Evolutionary conservation across 2,113 vertebrate genomes (phyloP), one percentile per base, ranked within the genome.

Genomic region (Sporophila hypoxantha): DNA sequence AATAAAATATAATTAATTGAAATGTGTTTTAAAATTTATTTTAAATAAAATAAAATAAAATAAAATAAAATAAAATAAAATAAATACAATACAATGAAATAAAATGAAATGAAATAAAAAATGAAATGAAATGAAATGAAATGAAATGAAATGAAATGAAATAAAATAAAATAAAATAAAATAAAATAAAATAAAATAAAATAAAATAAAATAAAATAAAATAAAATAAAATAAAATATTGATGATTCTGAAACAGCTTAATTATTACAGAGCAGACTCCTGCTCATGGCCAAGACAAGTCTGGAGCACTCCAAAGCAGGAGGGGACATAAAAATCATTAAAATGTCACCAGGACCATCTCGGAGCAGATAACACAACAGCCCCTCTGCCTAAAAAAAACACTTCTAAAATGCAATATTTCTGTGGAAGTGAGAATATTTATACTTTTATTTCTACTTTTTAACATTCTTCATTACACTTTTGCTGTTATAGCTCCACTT

Each of bases 291-390:
- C 41, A 83, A 87, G 70, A 47, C 29, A 64, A 90, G 46, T 20
- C 71, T 84, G 73, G n/a, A 91, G 91, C 82, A 57, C 77, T 82
- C 76, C 91, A 92, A 88, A 93, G 82, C 85, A 79, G 76, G 50
- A 83, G 75, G 66, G 68, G 82, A n/a, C 9, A 39, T 3, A 46
- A 71, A 71, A 82, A 37, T 12, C 32, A 18, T 73, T 70, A 85
- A 88, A 94, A 85, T 71, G 64, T 76, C 42, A 89, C 71, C 18
- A 87, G 61, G 60, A 46, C 74, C 37, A 32, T 82, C 76, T 30
- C 46, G 65, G 87, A 67, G n/a, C 27, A 80, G 69, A n/a, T 34
- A 42, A 89, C 16, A 50, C 29, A 62, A 20, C 22, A 76, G 65
- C 20, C 32, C 20, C 42, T 89, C 34, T 65, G 67, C 82, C 79